phyloP scores from a whole-genome alignment of 2,888 invertebrate species.

The Poecilus cupreus region DNA sequence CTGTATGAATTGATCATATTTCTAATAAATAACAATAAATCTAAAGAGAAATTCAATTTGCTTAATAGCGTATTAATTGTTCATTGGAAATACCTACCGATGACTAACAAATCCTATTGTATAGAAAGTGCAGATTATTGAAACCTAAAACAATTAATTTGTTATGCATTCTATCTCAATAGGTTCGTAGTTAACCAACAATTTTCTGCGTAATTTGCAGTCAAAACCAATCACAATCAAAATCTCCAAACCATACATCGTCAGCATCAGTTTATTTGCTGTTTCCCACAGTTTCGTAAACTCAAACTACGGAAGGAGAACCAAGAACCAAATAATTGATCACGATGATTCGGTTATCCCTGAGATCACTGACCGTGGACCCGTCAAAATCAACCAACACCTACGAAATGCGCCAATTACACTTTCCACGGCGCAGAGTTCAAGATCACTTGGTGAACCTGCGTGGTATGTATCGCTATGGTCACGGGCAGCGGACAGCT shows the following conservation, averaged over 20 bases:
- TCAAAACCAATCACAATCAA: constrained; percentile 10
- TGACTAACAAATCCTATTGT: background rate
- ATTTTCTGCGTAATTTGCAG: constrained; percentile 9
- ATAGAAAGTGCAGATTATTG: background rate
- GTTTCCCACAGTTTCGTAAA: constrained; percentile 1
- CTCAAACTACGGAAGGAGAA: background rate
- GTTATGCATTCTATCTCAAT: background rate
- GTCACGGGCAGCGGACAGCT: constrained; percentile 3
- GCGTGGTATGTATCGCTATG: constrained; percentile 3
- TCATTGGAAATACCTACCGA: background rate
- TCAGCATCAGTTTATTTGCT: background rate
- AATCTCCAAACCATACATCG: background rate
- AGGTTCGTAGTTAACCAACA: background rate
- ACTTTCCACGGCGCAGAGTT: constrained; percentile 11
- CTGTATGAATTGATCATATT: no score
- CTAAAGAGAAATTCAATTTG: background rate
- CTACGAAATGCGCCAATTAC: constrained; percentile 17
- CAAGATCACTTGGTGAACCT: constrained; percentile 45
- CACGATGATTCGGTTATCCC: background rate
- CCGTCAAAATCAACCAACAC: background rate
- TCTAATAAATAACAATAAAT: background rate
- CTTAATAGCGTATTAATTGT: background rate
- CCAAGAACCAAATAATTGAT: background rate
- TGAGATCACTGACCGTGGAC: constrained; percentile 12
- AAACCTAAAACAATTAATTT: background rate